phyloP scores from a whole-genome alignment of 2,888 invertebrate species.

The Scaeva pyrastri region DNA sequence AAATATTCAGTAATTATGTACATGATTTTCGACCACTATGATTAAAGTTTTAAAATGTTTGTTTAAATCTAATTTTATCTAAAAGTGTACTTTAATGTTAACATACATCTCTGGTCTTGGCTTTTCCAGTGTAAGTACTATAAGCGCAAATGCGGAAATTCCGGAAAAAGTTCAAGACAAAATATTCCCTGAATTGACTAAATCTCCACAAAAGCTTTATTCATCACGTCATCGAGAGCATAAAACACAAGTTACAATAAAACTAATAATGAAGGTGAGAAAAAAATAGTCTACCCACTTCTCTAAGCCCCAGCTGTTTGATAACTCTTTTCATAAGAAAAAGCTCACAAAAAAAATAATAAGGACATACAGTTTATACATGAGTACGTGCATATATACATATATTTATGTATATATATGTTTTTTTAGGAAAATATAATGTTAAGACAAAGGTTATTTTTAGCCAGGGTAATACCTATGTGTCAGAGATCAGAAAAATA shows the following conservation, averaged over 20 bases:
- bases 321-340: not conserved
- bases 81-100: too few relatives aligned
- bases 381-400: not conserved
- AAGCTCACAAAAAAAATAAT: not conserved
- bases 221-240: not conserved
- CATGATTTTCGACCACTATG: too few relatives aligned
- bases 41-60: too few relatives aligned
- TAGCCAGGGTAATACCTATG: not conserved
- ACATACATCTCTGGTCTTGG: not conserved
- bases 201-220: not conserved
- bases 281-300: not conserved
- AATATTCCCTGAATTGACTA: not conserved
- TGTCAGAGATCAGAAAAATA: conserved; percentile 1
- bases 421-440: too few relatives aligned
- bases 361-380: too few relatives aligned
- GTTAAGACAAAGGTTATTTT: not conserved
- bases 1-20: too few relatives aligned
- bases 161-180: not conserved
- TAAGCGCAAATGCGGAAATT: not conserved
- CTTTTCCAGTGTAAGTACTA: not conserved
- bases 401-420: too few relatives aligned
- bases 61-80: too few relatives aligned
- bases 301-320: not conserved
- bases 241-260: not conserved
- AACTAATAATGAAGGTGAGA: not conserved